Base-by-base conservation (phyloP, 2,113 vertebrate genomes). In the Smithornis capensis region DNA sequence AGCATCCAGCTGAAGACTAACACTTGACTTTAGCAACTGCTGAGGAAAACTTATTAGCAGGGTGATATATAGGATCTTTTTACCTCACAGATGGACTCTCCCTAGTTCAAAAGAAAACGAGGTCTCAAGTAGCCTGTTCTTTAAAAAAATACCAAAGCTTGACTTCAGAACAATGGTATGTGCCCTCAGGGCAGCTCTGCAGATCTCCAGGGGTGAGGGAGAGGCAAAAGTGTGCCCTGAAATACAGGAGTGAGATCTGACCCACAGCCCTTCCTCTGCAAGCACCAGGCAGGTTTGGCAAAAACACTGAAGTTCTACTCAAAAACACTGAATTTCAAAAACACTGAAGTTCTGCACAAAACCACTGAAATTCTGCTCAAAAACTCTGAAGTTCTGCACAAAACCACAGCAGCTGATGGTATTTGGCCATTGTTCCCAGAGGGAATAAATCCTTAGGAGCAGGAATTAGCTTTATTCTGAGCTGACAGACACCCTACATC, bases 81-180 rank as follows among this genome's bases (percentile, higher is more conserved):
- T 83, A 64, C 74, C 87, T 47, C 85, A 12, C 28, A 62, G 52
- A 77, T 83, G 64, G 47, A 53, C 45, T 94, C 76, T 90, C 69
- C 19, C 85, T 71, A 69, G 63, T 73, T 85, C 62, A 78, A 85
- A 94, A 88, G 65, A 47, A 94, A 87, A 53, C 1, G 33, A 76
- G 25, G 31, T 65, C 82, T 95, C 89, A 69, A 97, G 94, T 91
- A 56, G 68, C 40, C 42, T 17, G 17, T 71, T 69, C 60, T 78
- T 69, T 56, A 76, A 42, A 87, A 57, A 71, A 78, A 92, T 53
- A 93, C 91, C 50, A 73, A 77, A 95, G 55, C 65, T 87, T 89
- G 91, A 95, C 89, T 94, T 96, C 93, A 96, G 82, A 67, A 94
- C 91, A 93, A 92, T 94, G 95, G 94, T 90, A 96, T 96, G 92